These are phyloP conservation scores for Dromius quadrimaculatus DNA, from an alignment of 2,888 invertebrate species.

Conservation along the genomic window DNA sequence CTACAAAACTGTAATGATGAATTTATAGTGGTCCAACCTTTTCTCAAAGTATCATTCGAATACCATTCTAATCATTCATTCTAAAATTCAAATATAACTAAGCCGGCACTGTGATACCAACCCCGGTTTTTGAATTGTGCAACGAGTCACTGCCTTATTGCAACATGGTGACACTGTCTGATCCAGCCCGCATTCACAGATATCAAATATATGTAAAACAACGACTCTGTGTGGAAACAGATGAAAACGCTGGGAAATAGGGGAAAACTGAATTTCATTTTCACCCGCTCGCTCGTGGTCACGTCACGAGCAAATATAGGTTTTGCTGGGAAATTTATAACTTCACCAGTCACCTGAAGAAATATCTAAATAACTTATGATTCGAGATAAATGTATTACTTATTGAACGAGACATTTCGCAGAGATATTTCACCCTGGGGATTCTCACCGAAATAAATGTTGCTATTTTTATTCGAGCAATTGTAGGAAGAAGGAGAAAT, in stretches of 20 bases:
- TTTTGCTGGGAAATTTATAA: slow-evolving; percentile 26
- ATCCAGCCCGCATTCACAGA: slow-evolving; percentile 34
- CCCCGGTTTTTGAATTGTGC: no score
- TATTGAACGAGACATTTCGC: slow-evolving; percentile 4
- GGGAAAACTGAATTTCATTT: slow-evolving; percentile 40
- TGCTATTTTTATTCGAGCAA: no score
- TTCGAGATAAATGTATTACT: slow-evolving; percentile 26
- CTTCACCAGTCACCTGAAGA: slow-evolving; percentile 28
- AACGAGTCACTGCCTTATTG: slow-evolving; percentile 15
- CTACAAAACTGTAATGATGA: no score
- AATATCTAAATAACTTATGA: slow-evolving; percentile 34
- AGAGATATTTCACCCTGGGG: no score
- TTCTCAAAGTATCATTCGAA: no score
- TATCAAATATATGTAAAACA: slow-evolving; percentile 51
- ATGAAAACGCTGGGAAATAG: slow-evolving; percentile 17
- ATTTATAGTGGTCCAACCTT: no score
- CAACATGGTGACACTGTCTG: slow-evolving; percentile 30
- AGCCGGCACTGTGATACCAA: slow-evolving; percentile 8
- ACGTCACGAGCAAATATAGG: slow-evolving; percentile 34
- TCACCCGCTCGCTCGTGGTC: not conserved
- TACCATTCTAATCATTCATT: no score
- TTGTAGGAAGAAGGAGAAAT: no score
- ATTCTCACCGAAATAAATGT: no score
- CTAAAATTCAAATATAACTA: no score
- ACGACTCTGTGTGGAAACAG: slow-evolving; percentile 15